These are phyloP conservation scores for Calcarius lapponicus DNA, from an alignment of 2,797 vertebrate genomes.

Conservation along the genomic window DNA sequence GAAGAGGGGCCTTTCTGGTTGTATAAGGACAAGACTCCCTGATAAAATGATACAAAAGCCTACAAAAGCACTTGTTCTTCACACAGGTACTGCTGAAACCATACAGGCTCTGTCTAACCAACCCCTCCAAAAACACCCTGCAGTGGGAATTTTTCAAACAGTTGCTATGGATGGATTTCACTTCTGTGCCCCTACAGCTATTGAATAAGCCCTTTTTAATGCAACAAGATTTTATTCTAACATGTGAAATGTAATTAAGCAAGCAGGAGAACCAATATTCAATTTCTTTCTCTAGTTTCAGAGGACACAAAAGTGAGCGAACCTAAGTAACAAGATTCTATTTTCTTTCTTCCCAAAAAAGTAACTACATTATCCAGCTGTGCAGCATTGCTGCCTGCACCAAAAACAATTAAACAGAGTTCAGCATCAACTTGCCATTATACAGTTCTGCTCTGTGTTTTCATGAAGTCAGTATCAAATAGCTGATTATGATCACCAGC, in stretches of 20 bases:
- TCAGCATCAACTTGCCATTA: neutral
- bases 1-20: neutral
- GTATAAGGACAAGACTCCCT: neutral
- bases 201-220: neutral
- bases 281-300: neutral
- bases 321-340: neutral
- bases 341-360: neutral
- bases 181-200: neutral
- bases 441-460: neutral
- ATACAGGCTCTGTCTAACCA: neutral
- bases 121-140: rapidly evolving
- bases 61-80: neutral
- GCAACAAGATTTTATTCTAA: neutral
- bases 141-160: neutral
- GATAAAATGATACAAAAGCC: neutral
- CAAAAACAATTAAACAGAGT: neutral
- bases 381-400: neutral
- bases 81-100: neutral
- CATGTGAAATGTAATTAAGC: neutral
- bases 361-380: neutral
- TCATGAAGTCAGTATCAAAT: neutral
- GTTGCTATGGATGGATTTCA: neutral
- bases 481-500: neutral
- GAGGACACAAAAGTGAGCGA: neutral
- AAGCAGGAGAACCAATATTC: neutral